phyloP scores from a whole-genome alignment of 1,140 invertebrate species.

The Maconellicoccus hirsutus region DNA sequence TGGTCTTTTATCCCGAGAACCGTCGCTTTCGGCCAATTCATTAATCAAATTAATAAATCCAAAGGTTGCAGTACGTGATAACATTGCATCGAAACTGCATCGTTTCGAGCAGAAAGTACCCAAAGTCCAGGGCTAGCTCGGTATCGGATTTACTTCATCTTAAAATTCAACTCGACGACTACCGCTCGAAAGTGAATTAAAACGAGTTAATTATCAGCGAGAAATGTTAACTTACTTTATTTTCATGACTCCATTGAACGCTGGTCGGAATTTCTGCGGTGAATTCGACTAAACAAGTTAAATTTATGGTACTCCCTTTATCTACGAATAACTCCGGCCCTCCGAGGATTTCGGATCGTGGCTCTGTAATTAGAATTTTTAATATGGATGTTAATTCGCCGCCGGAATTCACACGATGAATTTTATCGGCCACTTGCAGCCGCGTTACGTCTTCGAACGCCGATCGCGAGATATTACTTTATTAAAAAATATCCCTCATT shows the following conservation, averaged over 20 bases:
- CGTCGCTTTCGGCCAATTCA: too few relatives aligned
- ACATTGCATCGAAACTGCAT: too few relatives aligned
- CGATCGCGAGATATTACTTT: too few relatives aligned
- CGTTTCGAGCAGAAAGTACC: too few relatives aligned
- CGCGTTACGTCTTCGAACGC: background rate
- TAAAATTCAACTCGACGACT: too few relatives aligned
- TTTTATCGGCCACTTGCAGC: background rate
- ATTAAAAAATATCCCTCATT: too few relatives aligned
- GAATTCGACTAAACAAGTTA: constrained; percentile 70
- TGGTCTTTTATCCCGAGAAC: too few relatives aligned
- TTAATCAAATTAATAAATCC: too few relatives aligned
- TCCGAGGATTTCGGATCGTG: constrained; percentile 68
- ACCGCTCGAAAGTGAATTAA: too few relatives aligned
- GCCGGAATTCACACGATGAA: background rate
- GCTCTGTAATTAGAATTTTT: constrained; percentile 48
- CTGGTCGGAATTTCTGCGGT: constrained; percentile 66
- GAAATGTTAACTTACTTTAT: constrained; percentile 45
- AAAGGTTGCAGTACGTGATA: too few relatives aligned
- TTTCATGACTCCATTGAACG: constrained; percentile 70
- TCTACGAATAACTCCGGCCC: constrained; percentile 72
- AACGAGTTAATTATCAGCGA: background rate
- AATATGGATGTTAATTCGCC: background rate
- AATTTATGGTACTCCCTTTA: constrained; percentile 73
- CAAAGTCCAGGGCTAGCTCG: too few relatives aligned
- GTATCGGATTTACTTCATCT: too few relatives aligned